phyloP scores from a whole-genome alignment of 1,140 invertebrate species.

The Melipona quadrifasciata region DNA sequence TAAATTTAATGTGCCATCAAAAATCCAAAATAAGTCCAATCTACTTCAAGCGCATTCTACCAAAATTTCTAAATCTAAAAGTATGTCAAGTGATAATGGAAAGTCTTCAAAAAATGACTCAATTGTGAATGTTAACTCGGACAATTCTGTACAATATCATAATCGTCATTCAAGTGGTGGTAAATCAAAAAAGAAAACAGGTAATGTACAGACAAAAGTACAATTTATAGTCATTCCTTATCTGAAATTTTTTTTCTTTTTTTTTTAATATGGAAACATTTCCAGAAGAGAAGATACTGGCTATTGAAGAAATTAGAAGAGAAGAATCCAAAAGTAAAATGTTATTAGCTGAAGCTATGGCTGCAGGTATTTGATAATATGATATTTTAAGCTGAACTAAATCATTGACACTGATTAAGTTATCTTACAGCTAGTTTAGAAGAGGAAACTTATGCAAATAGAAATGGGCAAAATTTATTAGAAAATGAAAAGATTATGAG shows the following conservation, averaged over 20 bases:
- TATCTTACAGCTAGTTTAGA: slow-evolving; percentile 59
- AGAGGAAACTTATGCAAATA: slow-evolving; percentile 52
- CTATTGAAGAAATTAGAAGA: slow-evolving; percentile 80
- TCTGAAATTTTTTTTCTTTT: neutral
- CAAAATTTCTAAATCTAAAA: slow-evolving; percentile 50
- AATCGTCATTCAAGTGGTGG: slow-evolving; percentile 30
- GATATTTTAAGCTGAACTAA: neutral
- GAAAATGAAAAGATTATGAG: slow-evolving; percentile 40
- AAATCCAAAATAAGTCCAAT: slow-evolving; percentile 64
- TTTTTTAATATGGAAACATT: slow-evolving; percentile 17
- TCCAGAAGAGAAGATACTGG: slow-evolving; percentile 75
- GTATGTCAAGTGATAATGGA: slow-evolving; percentile 23
- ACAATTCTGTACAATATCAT: slow-evolving; percentile 33
- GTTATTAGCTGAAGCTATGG: slow-evolving; percentile 73
- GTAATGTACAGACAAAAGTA: slow-evolving; percentile 17
- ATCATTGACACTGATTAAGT: slow-evolving; percentile 14
- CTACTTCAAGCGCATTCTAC: slow-evolving; percentile 31
- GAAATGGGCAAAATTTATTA: slow-evolving; percentile 42
- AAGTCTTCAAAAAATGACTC: slow-evolving; percentile 51
- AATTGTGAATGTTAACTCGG: slow-evolving; percentile 62
- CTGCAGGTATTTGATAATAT: slow-evolving; percentile 60
- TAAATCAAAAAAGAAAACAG: slow-evolving; percentile 64
- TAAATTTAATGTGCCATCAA: slow-evolving; percentile 73
- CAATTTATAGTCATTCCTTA: neutral
- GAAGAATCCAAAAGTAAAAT: slow-evolving; percentile 77